phyloP scores from a whole-genome alignment of 2,888 invertebrate species.

The Latrodectus hesperus region DNA sequence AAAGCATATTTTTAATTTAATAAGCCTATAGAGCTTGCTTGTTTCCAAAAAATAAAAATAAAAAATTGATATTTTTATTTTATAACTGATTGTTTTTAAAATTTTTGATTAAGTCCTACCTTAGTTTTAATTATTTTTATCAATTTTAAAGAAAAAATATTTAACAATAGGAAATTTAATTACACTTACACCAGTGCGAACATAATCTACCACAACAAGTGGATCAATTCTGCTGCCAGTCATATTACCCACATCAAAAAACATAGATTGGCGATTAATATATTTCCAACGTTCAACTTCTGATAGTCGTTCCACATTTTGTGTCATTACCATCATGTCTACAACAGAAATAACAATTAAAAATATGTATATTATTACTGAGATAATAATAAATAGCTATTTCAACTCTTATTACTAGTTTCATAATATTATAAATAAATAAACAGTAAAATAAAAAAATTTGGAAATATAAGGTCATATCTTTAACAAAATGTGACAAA shows the following conservation, averaged over 20 bases:
- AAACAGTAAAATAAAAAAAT: neutral
- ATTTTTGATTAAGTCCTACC: no score
- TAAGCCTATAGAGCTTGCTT: no score
- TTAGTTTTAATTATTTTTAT: no score
- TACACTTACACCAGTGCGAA: constrained; percentile 55
- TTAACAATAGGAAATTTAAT: no score
- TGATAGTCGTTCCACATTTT: constrained; percentile 70
- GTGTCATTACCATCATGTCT: constrained; percentile 71
- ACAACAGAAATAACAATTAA: constrained; percentile 12
- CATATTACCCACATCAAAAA: constrained; percentile 65
- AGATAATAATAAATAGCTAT: neutral
- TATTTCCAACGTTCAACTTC: constrained; percentile 66
- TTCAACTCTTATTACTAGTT: neutral
- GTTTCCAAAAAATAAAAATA: no score
- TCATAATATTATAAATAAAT: neutral
- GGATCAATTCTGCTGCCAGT: constrained; percentile 70
- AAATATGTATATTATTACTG: neutral
- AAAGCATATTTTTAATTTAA: no score
- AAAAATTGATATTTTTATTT: no score
- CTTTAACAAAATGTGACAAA: neutral
- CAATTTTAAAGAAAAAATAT: no score
- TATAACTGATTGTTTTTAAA: no score
- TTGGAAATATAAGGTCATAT: neutral
- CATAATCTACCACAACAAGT: constrained; percentile 66
- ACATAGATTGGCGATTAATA: constrained; percentile 61